Conservation (phyloP, 2,888 invertebrate species). For the Epinotia ramella region DNA sequence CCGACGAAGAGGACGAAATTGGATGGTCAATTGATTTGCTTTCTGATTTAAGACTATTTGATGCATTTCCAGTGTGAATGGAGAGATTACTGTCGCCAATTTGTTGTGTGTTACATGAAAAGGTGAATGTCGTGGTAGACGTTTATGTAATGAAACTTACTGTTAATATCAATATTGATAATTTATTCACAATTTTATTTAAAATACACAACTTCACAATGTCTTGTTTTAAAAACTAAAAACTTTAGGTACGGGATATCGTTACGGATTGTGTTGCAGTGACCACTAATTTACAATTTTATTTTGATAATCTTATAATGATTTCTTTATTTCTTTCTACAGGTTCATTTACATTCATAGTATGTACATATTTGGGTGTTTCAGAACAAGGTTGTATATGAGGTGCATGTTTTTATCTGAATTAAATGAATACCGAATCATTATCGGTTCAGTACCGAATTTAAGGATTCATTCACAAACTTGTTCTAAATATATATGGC, state of each 20-base stretch:
- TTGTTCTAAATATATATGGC: constrained; percentile 71
- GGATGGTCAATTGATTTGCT: constrained; percentile 78
- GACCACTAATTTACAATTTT: constrained; percentile 76
- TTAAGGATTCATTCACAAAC: constrained; percentile 59
- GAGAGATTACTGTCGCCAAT: constrained; percentile 12
- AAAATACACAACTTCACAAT: constrained; percentile 85
- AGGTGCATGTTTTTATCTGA: constrained; percentile 42
- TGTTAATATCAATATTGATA: constrained; percentile 84
- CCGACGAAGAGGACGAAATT: constrained; percentile 72
- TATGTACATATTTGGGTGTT: constrained; percentile 75
- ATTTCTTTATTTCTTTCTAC: constrained; percentile 70
- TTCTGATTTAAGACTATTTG: constrained; percentile 64
- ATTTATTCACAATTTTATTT: constrained; percentile 86
- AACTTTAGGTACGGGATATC: constrained; percentile 82
- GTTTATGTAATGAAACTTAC: constrained; percentile 55
- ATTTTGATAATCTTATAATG: constrained; percentile 69
- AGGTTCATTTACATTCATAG: constrained; percentile 73
- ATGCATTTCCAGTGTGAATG: constrained; percentile 18
- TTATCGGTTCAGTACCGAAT: neutral
- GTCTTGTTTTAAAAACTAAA: constrained; percentile 83
- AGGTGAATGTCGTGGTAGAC: neutral
- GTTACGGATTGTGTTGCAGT: constrained; percentile 76
- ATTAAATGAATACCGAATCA: neutral
- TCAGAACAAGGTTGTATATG: constrained; percentile 63
- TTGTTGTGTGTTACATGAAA: neutral